Conservation (phyloP, 1,140 invertebrate genomes). For the Lordiphosa clarofinis region DNA sequence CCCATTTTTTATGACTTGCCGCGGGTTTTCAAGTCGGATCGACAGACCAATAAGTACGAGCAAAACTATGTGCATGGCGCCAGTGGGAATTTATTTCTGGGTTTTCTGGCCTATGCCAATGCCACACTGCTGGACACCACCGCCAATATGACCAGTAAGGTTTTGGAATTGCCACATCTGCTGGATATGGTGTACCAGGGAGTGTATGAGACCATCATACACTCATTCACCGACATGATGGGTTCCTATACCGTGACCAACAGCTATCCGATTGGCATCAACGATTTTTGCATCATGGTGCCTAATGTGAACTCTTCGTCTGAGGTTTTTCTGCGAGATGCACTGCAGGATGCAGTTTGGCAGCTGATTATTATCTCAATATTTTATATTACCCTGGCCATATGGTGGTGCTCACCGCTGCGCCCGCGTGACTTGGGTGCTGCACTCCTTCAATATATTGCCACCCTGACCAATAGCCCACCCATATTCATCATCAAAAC, state of each 20-base stretch:
- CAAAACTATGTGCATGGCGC: conserved; percentile 42
- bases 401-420: conserved; percentile 57
- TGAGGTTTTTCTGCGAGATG: conserved; percentile 48
- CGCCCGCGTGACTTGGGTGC: conserved; percentile 48
- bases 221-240: conserved; percentile 56
- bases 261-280: conserved; percentile 71
- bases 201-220: conserved; percentile 64
- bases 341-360: conserved; percentile 50
- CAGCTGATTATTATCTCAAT: conserved; percentile 30
- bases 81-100: conserved; percentile 55
- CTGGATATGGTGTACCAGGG: conserved; percentile 43
- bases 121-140: conserved; percentile 50
- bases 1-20: conserved; percentile 61
- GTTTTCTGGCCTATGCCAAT: conserved; percentile 57
- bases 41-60: conserved; percentile 18
- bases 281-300: conserved; percentile 73
- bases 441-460: conserved; percentile 57
- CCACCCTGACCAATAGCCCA: conserved; percentile 44
- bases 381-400: conserved; percentile 47
- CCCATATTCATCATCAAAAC: conserved; percentile 37
- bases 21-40: conserved; percentile 48
- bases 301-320: conserved; percentile 54
- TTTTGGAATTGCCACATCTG: conserved; percentile 34
- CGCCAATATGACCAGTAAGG: conserved; percentile 11
- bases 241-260: conserved; percentile 29